Evolutionary conservation across 2,113 vertebrate species (phyloP), one percentile per base, ranked within the genome.

Genomic region (Sarotherodon lohbergeri): DNA sequence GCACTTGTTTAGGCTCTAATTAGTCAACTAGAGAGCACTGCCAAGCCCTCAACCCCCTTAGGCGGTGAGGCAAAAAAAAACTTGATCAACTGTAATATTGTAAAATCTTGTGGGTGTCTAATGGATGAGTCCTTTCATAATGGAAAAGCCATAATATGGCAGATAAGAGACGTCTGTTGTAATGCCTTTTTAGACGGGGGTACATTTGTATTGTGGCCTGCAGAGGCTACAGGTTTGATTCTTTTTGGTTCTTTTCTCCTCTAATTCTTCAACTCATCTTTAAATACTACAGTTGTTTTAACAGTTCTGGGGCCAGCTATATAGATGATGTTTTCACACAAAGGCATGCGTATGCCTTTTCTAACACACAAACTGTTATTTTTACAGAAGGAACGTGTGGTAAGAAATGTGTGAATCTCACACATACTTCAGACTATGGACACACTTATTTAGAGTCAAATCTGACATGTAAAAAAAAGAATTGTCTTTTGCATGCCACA

Each of bases 1-100:
- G 91, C 88, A 91, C 80, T 94, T 93, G 87, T 94, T 96, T 92
- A 91, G 91, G 89, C 92, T 91, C 89, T 93, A 96, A 95, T 95
- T 95, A 93, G 90, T 92, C 85, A 90, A 86, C 88, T 90, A 36
- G 76, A 92, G 85, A 90, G 81, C 78, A 82, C 68, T 82, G 78
- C 89, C 89, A 91, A 91, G 89, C 83, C 86, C 83, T 57, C 78
- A 76, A 78, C 73, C 43, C 86, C 84, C 71, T 48, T 22, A 81
- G 82, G 86, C 88, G 81, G 68, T 5, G 9, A 90, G 34, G 66
- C 79, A 84, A 79, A 80, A 79, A 80, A 85, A 91, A 86, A 13
- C 73, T 83, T 89, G 22, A 87, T 73, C 80, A 86, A 78, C 68
- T 71, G 10, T 43, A 89, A 82, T 48, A 85, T 81, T 83, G 7